phyloP scores from a whole-genome alignment of 2,113 vertebrate species.

The Pycnonotus jocosus region DNA sequence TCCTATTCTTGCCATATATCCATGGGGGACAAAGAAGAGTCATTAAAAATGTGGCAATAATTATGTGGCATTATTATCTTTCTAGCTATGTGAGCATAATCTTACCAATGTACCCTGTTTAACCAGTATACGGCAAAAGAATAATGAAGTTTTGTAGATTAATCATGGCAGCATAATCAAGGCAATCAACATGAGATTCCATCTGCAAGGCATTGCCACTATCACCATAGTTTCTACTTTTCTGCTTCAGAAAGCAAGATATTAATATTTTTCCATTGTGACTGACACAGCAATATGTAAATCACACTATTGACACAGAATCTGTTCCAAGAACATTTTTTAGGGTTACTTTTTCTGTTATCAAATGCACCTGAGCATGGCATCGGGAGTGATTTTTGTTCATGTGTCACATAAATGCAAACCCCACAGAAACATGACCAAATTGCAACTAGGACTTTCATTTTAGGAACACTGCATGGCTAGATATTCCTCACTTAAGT shows the following conservation, averaged over 20 bases:
- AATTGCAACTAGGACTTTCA: neutral
- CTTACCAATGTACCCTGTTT: neutral
- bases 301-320: neutral
- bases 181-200: neutral
- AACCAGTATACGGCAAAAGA: neutral
- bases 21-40: neutral
- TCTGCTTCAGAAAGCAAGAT: neutral
- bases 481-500: neutral
- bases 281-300: neutral
- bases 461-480: neutral
- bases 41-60: neutral
- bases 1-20: neutral
- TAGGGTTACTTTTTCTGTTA: neutral
- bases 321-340: neutral
- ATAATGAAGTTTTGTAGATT: neutral
- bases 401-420: neutral
- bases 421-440: neutral
- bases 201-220: neutral
- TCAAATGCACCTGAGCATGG: neutral
- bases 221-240: neutral
- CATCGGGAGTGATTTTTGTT: neutral
- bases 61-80: neutral
- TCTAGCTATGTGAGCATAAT: neutral
- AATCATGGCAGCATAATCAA: neutral
- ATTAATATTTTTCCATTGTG: neutral